Evolutionary conservation across 2,797 vertebrate genomes (phyloP).

Genomic region (Chromobotia macracanthus): DNA sequence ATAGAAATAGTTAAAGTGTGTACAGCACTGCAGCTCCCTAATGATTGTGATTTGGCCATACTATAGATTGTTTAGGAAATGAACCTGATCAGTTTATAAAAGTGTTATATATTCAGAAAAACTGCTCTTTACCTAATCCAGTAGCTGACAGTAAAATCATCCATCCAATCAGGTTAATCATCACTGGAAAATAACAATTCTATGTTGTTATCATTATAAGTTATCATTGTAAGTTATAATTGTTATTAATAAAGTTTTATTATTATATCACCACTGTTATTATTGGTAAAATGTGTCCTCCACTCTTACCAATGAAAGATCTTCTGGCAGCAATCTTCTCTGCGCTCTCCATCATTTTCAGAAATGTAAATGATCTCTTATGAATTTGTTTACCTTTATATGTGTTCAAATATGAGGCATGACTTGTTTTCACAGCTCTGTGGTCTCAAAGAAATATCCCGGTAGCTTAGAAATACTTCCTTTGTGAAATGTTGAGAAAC

Average conservation of each 20-base stretch:
- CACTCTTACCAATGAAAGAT: slow-evolving; percentile 49
- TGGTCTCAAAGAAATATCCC: slow-evolving; percentile 22
- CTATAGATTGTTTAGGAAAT: neutral
- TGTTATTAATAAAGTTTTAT: too few relatives aligned
- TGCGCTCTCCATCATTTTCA: slow-evolving; percentile 36
- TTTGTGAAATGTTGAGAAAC: slow-evolving; percentile 46
- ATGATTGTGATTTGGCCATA: neutral
- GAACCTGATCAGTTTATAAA: neutral
- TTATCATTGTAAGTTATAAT: too few relatives aligned
- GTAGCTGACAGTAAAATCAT: slow-evolving; percentile 47
- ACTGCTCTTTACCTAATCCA: slow-evolving; percentile 51
- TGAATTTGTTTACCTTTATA: neutral
- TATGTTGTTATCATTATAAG: too few relatives aligned
- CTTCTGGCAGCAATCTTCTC: slow-evolving; percentile 19
- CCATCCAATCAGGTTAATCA: slow-evolving; percentile 51
- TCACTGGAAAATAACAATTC: slow-evolving; percentile 25
- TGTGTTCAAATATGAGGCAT: neutral
- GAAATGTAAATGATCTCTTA: neutral
- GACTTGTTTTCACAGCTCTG: slow-evolving; percentile 27
- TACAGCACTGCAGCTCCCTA: neutral
- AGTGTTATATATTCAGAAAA: slow-evolving; percentile 6
- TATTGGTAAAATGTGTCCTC: neutral
- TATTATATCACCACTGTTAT: too few relatives aligned
- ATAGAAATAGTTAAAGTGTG: slow-evolving; percentile 1
- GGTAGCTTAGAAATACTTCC: slow-evolving; percentile 37